These are phyloP conservation scores for Drosophila pseudotalamancana DNA, from an alignment of 2,888 invertebrate species.

Conservation along the genomic window DNA sequence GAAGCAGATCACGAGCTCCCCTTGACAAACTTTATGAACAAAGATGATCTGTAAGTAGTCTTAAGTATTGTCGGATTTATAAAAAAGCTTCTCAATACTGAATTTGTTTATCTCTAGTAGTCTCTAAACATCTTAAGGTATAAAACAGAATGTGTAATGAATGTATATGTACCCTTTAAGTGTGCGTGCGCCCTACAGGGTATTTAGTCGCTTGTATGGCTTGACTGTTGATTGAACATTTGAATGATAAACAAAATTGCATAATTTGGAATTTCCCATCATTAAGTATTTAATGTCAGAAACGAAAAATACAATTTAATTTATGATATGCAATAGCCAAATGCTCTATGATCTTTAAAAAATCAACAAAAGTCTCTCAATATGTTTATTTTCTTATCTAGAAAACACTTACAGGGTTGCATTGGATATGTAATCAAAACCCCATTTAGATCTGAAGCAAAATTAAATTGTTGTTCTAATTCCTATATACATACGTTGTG, in stretches of 20 bases:
- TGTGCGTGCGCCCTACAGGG: not conserved
- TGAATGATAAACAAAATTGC: slow-evolving; percentile 9
- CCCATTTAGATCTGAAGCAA: no score
- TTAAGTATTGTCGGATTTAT: not conserved
- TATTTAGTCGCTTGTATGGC: not conserved
- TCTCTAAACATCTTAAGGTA: not conserved
- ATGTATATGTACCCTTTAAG: not conserved
- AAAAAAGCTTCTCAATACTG: not conserved
- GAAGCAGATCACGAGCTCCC: slow-evolving; percentile 2
- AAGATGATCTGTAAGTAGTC: not conserved
- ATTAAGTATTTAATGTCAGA: not conserved
- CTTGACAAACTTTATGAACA: not conserved
- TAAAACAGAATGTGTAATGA: not conserved
- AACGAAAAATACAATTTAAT: not conserved
- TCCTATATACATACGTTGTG: no score
- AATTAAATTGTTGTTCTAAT: no score
- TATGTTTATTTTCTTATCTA: not conserved
- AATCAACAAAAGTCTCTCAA: not conserved
- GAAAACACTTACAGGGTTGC: not conserved
- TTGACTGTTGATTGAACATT: not conserved
- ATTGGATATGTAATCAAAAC: no score
- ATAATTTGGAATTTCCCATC: slow-evolving; percentile 26
- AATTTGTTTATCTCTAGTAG: not conserved
- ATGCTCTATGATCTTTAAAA: not conserved
- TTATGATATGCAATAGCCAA: slow-evolving; percentile 18